A percentile compares a stretch with the other conserved stretches of the same genome.
Conservation (phyloP, 2,888 invertebrate genomes). For the Trisateles emortualis region DNA sequence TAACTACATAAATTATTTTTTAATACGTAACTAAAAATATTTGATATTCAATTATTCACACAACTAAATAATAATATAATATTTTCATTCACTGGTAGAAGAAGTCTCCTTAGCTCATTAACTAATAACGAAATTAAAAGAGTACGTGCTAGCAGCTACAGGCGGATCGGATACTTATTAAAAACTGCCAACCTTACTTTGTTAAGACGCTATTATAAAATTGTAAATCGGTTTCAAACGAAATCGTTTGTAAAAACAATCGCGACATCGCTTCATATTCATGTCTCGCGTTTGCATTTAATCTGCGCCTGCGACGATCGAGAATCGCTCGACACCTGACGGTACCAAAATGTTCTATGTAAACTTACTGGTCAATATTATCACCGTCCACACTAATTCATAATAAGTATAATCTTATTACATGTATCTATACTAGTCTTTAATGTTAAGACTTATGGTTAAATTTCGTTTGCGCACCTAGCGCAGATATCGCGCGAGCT, state of each 20-base stretch:
- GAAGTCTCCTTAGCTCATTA: not conserved
- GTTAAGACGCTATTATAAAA: slow-evolving; percentile 44
- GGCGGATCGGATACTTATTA: not conserved
- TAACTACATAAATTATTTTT: no score
- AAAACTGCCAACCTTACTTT: slow-evolving; percentile 23
- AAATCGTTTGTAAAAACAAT: slow-evolving; percentile 57
- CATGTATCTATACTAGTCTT: not conserved
- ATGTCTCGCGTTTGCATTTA: slow-evolving; percentile 60
- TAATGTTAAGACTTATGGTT: slow-evolving; percentile 17
- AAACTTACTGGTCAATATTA: slow-evolving; percentile 52
- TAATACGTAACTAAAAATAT: no score
- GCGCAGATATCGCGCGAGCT: slow-evolving; percentile 16
- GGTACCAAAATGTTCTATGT: slow-evolving; percentile 45
- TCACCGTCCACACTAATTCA: slow-evolving; percentile 39
- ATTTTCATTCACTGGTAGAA: not conserved
- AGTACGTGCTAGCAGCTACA: not conserved
- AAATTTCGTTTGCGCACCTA: not conserved
- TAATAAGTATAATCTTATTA: not conserved
- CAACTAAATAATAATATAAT: not conserved
- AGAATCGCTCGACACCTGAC: slow-evolving; percentile 52
- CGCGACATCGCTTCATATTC: slow-evolving; percentile 61
- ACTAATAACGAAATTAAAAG: not conserved
- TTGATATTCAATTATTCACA: not conserved
- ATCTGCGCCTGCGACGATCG: slow-evolving; percentile 56
- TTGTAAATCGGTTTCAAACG: slow-evolving; percentile 55